These are phyloP conservation scores for Eueremaeus valkanovi DNA, from an alignment of 2,888 invertebrate genomes.

Conservation along the genomic window DNA sequence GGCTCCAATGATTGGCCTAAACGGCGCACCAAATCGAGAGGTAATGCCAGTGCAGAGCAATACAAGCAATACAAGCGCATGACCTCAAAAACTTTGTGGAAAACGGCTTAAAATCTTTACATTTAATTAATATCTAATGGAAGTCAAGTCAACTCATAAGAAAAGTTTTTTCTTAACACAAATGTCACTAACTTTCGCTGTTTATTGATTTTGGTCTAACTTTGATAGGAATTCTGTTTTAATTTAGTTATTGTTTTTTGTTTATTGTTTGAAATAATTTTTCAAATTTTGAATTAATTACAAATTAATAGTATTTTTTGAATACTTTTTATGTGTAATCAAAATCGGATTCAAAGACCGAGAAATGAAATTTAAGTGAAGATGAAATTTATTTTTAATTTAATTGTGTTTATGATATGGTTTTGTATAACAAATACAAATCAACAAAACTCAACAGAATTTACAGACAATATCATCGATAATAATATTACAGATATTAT, in stretches of 20 bases:
- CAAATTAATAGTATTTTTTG: no score
- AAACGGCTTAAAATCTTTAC: slow-evolving; percentile 25
- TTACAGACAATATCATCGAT: background rate
- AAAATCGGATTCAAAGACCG: no score
- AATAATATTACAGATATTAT: background rate
- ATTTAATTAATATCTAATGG: background rate
- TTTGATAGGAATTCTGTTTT: no score
- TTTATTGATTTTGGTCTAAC: no score
- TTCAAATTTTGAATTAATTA: no score
- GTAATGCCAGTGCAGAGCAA: background rate
- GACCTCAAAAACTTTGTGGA: slow-evolving; percentile 24
- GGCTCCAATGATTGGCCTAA: background rate
- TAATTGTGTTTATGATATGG: background rate
- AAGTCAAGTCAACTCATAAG: background rate
- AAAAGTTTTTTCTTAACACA: background rate
- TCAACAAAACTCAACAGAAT: background rate
- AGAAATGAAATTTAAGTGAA: background rate
- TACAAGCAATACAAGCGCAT: background rate
- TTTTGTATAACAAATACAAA: background rate
- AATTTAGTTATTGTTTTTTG: no score
- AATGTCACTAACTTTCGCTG: background rate
- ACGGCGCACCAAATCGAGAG: background rate
- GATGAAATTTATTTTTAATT: background rate
- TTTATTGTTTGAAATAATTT: no score
- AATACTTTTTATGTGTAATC: no score